Evolutionary conservation across 1,140 invertebrate species (phyloP), one percentile per base, ranked within the genome.

Genomic region (Drosophila jambulina): DNA sequence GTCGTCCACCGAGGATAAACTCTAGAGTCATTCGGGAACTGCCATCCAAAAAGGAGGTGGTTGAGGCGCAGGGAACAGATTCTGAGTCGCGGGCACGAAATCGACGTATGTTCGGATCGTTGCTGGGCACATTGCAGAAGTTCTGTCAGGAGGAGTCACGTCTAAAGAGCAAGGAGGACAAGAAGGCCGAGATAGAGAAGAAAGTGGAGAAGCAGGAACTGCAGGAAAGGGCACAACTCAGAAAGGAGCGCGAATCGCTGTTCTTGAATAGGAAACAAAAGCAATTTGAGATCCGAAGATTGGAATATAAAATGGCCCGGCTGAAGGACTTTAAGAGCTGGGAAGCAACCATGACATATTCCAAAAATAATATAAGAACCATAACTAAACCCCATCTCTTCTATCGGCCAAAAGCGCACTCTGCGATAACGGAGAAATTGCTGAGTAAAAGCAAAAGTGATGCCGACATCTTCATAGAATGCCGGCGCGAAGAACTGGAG

Each of bases 81-180:
- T 96, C 96, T 75, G 95, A 96, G 81, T 97, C 97, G 58, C 95
- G 96, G 77, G 97, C 96, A 27, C 95, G 98, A 72, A 99, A 99
- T 93, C 95, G 96, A 71, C 94, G 98, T 72, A 99, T 99, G 97
- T 99, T 99, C 94, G 98, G 98, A 27, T 97, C 97, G 32, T 94
- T 99, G 40, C 93, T 99, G 38, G 98, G 98, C 6, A 99, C 98
- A 45, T 93, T 99, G 74, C 97, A 99, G 88, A 98, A 98, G 92
- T 99, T 99, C 93, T 96, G 98, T 87, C 97, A 98, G 92, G 98
- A 99, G 93, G 98, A 99, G 93, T 97, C 97, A 58, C 96, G 96
- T 72, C 93, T 98, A 63, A 97, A 98, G 93, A 95, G 95, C 90
- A 96, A 95, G 91, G 96, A 95, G 91, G 82, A 93, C 91, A 95